Evolutionary conservation across 1,140 invertebrate genomes (phyloP).

Genomic region (Ditylenchus dipsaci): DNA sequence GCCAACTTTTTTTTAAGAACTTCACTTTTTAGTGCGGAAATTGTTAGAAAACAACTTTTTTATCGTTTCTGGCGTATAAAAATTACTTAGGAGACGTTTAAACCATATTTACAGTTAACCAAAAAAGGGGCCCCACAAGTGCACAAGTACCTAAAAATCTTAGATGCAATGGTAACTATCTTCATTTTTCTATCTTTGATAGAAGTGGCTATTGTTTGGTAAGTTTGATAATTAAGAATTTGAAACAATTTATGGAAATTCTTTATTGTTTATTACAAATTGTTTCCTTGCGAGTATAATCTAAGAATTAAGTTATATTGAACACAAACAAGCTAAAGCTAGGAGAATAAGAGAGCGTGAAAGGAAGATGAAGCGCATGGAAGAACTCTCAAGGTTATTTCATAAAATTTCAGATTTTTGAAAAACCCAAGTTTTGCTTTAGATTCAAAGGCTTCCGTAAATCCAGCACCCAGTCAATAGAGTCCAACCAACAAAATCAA

Average conservation of each 20-base stretch:
- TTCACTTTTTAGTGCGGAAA: no score
- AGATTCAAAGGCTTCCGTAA: not conserved
- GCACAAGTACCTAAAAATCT: no score
- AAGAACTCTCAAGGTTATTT: conserved; percentile 8
- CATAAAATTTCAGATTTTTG: not conserved
- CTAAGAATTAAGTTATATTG: conserved; percentile 21
- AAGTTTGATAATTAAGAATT: not conserved
- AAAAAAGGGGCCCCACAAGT: no score
- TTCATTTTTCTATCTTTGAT: conserved; percentile 15
- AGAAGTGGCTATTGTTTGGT: conserved; percentile 28
- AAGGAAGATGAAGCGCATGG: conserved; percentile 11
- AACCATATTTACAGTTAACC: no score
- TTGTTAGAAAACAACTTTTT: no score
- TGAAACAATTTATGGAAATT: not conserved
- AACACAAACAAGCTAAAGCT: conserved; percentile 8
- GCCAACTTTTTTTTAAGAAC: no score
- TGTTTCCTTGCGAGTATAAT: no score
- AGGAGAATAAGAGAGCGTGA: conserved; percentile 12
- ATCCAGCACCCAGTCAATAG: conserved; percentile 4
- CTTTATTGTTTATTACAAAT: conserved; percentile 2
- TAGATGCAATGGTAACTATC: conserved; percentile 9
- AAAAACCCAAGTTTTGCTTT: not conserved
- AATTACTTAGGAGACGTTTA: no score
- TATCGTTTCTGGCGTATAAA: no score
- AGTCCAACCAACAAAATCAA: not conserved